Evolutionary conservation across 2,888 invertebrate genomes (phyloP), one percentile per base, ranked within the genome.

Genomic region (Gonocerus acuteangulatus): DNA sequence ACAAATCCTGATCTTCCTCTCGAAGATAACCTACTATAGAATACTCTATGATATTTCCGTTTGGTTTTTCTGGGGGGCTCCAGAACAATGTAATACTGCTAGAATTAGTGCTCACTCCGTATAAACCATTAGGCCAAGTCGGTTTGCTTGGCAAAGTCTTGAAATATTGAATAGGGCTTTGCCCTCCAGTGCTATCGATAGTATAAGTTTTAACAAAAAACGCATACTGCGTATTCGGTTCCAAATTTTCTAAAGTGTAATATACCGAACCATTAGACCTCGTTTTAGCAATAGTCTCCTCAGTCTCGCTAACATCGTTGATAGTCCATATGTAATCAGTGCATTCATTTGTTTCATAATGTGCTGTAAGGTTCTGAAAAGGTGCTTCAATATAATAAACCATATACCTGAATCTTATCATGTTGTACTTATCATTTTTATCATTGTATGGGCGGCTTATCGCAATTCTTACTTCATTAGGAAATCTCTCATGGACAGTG

Each of bases 161-260:
- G 66, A 81, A 74, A 68, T 78, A 77, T 11, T 73, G 67, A 11
- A 79, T 71, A 3, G 76, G 71, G 34, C 77, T 77, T 48, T 79
- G 75, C 15, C 76, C 78, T 11, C 77, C 77, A 6, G 67, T 67
- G 23, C 67, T 66, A 1, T 74, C 72, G 11, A 79, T 73, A 1
- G 78, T 79, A 68, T 82, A 81, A 0, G 85, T 84, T 70, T 85
- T 83, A 11, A 92, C 80, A 70, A 87, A 86, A 61, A 81, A 81
- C 0, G 84, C 86, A 72, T 93, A 93, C 48, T 78, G 78, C 0
- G 86, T 86, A 72, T 78, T 81, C 0, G 86, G 84, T 62, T 80
- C 76, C 16, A 90, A 74, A 48, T 78, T 73, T 0, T 73, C 70
- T n/a, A 75, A 65, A 2, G 69, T 62, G 23, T 68, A 61, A 48